Evolutionary conservation across 2,797 vertebrate species (phyloP), one percentile per base, ranked within the genome.

Genomic region (Enteromius treurensis): DNA sequence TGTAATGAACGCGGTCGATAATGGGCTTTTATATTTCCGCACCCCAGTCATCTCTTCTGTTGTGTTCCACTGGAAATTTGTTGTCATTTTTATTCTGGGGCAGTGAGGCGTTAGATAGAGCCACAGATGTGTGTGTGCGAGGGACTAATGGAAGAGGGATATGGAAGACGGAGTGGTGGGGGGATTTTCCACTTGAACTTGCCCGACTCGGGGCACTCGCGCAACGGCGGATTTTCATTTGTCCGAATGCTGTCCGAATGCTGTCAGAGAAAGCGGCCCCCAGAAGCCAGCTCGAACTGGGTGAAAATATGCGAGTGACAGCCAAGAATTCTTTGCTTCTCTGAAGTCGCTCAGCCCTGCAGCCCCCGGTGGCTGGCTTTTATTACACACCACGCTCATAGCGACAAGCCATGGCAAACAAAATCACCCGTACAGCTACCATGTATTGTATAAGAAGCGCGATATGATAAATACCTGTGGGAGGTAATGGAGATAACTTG

Each of bases 1-100:
- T 94, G 94, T 95, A 94, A 95, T 94, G 94, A 95, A 96, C 95
- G 93, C 93, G 94, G 94, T 95, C 93, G 90, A 94, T 95, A 96
- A 93, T 90, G 80, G 89, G 91, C 91, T 90, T 91, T 92, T 94
- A 92, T 92, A 92, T 93, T 93, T 93, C 92, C 91, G 90, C 85
- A 81, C 74, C 76, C 88, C 84, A 88, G 83, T 87, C 89, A 84
- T 77, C 79, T 68, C 81, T 86, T 87, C 86, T 91, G 91, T 87
- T 85, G 87, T 89, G 88, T 87, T 87, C 85, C 88, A 89, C 91
- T 95, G 91, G 90, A 93, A 94, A 92, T 92, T 94, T 94, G 92
- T 95, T 95, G 94, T 94, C 94, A 95, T 95, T 95, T 95, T 95
- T 94, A 93, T 94, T 94, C 92, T 89, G 89, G 85, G 84, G 90